phyloP scores from a whole-genome alignment of 2,888 invertebrate genomes.

The Lithophane semibrunnea region DNA sequence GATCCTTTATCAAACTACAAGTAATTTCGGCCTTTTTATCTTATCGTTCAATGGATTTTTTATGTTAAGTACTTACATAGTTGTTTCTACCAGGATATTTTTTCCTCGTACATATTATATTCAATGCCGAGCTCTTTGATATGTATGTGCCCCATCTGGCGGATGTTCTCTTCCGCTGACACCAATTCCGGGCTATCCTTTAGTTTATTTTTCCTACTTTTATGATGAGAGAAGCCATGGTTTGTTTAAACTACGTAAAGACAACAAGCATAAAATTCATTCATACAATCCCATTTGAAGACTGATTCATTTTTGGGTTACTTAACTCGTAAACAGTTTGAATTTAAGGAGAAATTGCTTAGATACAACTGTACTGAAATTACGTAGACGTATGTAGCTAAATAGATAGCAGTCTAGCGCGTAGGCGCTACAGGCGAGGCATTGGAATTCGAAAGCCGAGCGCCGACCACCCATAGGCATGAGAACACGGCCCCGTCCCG shows the following conservation, averaged over 20 bases:
- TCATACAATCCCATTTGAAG: slow-evolving; percentile 71
- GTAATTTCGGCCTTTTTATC: slow-evolving; percentile 26
- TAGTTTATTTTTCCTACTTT: slow-evolving; percentile 85
- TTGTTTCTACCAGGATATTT: slow-evolving; percentile 34
- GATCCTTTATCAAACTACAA: slow-evolving; percentile 20
- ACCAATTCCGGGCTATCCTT: slow-evolving; percentile 86
- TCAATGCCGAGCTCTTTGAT: slow-evolving; percentile 63
- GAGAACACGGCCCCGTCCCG: slow-evolving; percentile 88
- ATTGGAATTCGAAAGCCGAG: slow-evolving; percentile 90
- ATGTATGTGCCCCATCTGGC: slow-evolving; percentile 87
- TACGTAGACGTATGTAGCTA: slow-evolving; percentile 69
- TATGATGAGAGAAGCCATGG: slow-evolving; percentile 81
- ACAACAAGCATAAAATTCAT: slow-evolving; percentile 78
- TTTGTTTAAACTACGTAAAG: slow-evolving; percentile 75
- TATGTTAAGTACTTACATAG: background rate
- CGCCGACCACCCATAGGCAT: slow-evolving; percentile 90
- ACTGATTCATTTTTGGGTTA: slow-evolving; percentile 28
- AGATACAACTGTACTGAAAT: slow-evolving; percentile 56
- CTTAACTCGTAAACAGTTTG: slow-evolving; percentile 7
- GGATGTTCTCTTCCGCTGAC: slow-evolving; percentile 88
- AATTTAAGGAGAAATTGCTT: slow-evolving; percentile 51
- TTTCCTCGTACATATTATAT: slow-evolving; percentile 54
- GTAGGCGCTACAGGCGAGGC: slow-evolving; percentile 89
- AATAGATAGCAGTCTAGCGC: slow-evolving; percentile 80
- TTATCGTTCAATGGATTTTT: slow-evolving; percentile 19